These are phyloP conservation scores for Epirrhoe tristata DNA, from an alignment of 2,888 invertebrate species.

Conservation along the genomic window DNA sequence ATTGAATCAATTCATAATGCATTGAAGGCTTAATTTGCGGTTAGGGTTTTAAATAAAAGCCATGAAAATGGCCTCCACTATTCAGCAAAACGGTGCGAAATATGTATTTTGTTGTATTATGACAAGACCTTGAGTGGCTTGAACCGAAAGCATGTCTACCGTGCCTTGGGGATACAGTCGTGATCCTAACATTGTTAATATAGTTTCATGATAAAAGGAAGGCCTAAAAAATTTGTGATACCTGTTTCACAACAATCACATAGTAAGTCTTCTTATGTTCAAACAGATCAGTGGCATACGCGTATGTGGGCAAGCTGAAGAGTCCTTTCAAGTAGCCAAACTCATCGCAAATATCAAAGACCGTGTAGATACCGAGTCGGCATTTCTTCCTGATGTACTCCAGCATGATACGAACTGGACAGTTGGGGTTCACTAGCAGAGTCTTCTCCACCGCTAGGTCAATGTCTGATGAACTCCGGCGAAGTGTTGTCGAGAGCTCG, in stretches of 20 bases:
- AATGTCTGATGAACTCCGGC: constrained; percentile 35
- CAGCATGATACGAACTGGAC: constrained; percentile 72
- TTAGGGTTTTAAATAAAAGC: no score
- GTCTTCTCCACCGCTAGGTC: constrained; percentile 64
- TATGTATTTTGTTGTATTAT: no score
- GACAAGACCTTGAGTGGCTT: no score
- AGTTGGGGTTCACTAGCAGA: constrained; percentile 71
- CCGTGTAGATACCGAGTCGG: constrained; percentile 62
- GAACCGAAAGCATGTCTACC: no score
- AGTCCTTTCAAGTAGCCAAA: constrained; percentile 60
- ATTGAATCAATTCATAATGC: no score
- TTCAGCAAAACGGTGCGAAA: no score
- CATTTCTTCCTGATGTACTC: constrained; percentile 76
- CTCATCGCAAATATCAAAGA: constrained; percentile 73
- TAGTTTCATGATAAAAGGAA: no score
- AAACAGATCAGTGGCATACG: constrained; percentile 64
- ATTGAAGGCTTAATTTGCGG: no score
- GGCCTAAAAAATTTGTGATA: constrained; percentile 38
- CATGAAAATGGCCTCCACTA: no score
- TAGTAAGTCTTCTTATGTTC: constrained; percentile 71
- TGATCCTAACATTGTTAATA: no score
- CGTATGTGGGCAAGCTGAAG: constrained; percentile 64
- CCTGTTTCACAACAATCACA: constrained; percentile 65
- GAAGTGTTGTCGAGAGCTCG: constrained; percentile 48
- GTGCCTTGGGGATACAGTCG: no score